Percentiles rank a stretch among this genome's conserved stretches.
phyloP scores from a whole-genome alignment of 2,113 vertebrate genomes.

The Bagarius yarrelli region DNA sequence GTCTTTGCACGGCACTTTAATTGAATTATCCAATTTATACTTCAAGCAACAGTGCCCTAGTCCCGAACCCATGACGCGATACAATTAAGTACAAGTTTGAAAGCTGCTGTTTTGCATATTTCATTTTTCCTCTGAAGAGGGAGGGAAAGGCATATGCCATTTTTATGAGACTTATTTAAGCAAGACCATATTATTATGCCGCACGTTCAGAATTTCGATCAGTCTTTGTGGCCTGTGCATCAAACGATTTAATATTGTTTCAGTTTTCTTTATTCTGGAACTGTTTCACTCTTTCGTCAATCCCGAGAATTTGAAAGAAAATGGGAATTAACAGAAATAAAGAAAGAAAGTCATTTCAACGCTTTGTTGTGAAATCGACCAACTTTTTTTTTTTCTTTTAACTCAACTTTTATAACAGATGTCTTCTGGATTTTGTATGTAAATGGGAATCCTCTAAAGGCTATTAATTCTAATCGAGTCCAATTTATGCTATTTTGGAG shows the following conservation, averaged over 20 bases:
- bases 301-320: background rate
- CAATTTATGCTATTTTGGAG: slow-evolving; percentile 72
- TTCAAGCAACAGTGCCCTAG: slow-evolving; percentile 97
- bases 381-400: background rate
- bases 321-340: too few species aligned
- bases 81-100: slow-evolving; percentile 97
- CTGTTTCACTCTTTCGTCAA: background rate
- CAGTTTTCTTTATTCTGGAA: slow-evolving; percentile 9
- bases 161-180: slow-evolving; percentile 28
- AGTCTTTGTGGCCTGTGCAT: background rate
- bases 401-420: slow-evolving; percentile 47
- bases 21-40: slow-evolving; percentile 99
- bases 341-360: background rate
- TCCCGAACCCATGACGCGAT: slow-evolving; percentile 91
- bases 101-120: slow-evolving; percentile 89
- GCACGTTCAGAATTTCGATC: slow-evolving; percentile 27
- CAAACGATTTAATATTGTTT: slow-evolving; percentile 5
- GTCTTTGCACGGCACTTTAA: slow-evolving; percentile 97
- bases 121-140: slow-evolving; percentile 62
- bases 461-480: slow-evolving; percentile 76
- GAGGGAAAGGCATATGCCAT: slow-evolving; percentile 21
- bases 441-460: slow-evolving; percentile 66
- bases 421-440: slow-evolving; percentile 64
- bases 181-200: slow-evolving; percentile 3
- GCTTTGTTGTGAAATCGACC: background rate